Evolutionary conservation across 2,888 invertebrate genomes (phyloP), one percentile per base, ranked within the genome.

Genomic region (Bimastos eiseni): DNA sequence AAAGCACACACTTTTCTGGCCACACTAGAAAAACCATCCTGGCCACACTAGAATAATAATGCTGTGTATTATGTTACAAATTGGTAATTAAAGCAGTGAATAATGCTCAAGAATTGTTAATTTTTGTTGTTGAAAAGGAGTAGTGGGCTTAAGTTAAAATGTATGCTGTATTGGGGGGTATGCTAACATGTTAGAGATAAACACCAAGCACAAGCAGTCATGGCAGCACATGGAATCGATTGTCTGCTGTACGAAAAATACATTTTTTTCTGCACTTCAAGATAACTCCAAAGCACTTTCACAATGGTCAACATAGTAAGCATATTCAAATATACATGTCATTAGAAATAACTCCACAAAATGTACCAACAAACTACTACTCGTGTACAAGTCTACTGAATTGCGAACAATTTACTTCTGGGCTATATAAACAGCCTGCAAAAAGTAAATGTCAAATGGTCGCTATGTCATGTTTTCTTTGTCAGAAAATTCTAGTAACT

Each of bases 241-340:
- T 70, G 70, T 70, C 70, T n/a, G 30, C 70, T 70, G 30, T 70
- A 70, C 30, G n/a, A 70, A 70, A 55, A 70, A 70, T 70, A 70
- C n/a, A n/a, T n/a, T 70, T 70, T 30, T 2, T 24, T 70, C 70
- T n/a, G 30, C n/a, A 15, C n/a, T 70, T 70, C 70, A 70, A 70
- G 70, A 70, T 70, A 30, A 70, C 70, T 70, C 70, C n/a, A 70
- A 70, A n/a, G 70, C 70, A 70, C 70, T 70, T 70, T n/a, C n/a
- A 70, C 70, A n/a, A 70, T n/a, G 70, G 70, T 11, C 70, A 70
- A 70, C 70, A 70, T 70, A 0, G n/a, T 70, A n/a, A n/a, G 70
- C 70, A 70, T 70, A 70, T n/a, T 70, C 70, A 70, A n/a, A 70
- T n/a, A 70, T 49, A 49, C 49, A 49, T 21, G n/a, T 70, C 30